Conservation (phyloP, 2,797 vertebrate genomes). For the Eutrigla gurnardus region DNA sequence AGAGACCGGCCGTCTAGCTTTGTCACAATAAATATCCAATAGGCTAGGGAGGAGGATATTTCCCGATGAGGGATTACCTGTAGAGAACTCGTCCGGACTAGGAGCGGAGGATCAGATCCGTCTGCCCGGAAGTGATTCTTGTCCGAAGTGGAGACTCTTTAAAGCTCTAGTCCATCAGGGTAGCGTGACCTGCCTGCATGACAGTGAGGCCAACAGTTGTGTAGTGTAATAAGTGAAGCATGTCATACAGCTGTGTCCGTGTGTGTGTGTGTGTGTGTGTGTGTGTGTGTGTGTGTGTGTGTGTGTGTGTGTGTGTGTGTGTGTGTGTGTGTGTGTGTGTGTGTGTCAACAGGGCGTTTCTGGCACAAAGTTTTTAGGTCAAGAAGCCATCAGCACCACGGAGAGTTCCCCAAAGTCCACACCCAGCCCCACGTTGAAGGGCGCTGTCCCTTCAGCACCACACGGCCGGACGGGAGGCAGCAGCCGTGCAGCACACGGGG, state of each 20-base stretch:
- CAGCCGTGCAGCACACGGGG: not conserved
- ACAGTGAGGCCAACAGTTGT: not conserved
- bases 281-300: too few relatives aligned
- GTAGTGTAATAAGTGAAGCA: conserved; percentile 2
- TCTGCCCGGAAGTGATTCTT: conserved; percentile 57
- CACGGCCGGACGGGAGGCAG: not conserved
- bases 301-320: not conserved
- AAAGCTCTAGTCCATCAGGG: conserved; percentile 8
- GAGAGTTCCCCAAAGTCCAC: conserved; percentile 73
- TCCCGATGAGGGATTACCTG: conserved; percentile 60
- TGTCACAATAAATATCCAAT: conserved; percentile 43
- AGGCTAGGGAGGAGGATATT: conserved; percentile 40
- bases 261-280: not conserved
- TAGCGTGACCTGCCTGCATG: not conserved
- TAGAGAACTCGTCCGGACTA: conserved; percentile 40
- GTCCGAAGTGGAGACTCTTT: conserved; percentile 35
- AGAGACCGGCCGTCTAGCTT: conserved; percentile 37
- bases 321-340: too few relatives aligned
- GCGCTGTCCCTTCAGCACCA: conserved; percentile 86
- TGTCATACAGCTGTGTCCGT: not conserved
- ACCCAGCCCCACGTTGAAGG: conserved; percentile 69
- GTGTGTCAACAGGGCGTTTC: conserved; percentile 10
- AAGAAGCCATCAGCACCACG: conserved; percentile 59
- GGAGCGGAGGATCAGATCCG: conserved; percentile 34
- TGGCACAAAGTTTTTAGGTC: conserved; percentile 32